Evolutionary conservation across 2,113 vertebrate genomes (phyloP).

Genomic region (Eptesicus fuscus): DNA sequence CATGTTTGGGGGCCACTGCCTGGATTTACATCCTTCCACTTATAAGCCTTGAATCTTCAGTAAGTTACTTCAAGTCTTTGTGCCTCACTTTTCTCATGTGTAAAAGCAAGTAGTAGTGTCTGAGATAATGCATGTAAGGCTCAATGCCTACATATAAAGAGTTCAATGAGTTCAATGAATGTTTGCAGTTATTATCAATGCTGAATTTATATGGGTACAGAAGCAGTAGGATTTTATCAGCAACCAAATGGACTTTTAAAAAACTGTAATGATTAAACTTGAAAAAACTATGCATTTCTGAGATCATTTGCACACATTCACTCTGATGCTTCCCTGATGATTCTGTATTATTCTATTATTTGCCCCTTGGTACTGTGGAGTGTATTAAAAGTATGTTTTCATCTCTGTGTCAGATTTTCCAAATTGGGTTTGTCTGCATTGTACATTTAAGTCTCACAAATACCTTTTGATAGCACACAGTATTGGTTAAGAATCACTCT

Average conservation of each 20-base stretch:
- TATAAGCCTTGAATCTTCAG: not conserved
- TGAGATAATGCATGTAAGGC: not conserved
- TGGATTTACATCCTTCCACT: not conserved
- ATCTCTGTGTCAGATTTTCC: not conserved
- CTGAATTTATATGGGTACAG: not conserved
- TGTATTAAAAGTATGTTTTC: not conserved
- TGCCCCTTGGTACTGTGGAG: not conserved
- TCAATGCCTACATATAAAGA: not conserved
- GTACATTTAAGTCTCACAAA: not conserved
- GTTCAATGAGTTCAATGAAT: not conserved
- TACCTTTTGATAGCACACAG: not conserved
- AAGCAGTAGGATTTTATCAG: not conserved
- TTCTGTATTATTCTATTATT: constrained; percentile 5
- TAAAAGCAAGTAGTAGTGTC: not conserved
- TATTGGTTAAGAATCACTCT: not conserved
- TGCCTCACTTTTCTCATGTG: not conserved
- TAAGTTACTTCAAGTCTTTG: not conserved
- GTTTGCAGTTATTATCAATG: not conserved
- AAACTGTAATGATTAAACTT: not conserved
- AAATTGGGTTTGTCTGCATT: not conserved
- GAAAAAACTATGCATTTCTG: not conserved
- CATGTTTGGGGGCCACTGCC: not conserved
- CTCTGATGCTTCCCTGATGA: not conserved
- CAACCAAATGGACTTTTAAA: not conserved
- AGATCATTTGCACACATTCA: not conserved